Percentiles rank a stretch among this genome's conserved stretches.
Conservation (phyloP, 1,140 invertebrate species). For the Procambarus clarkii region DNA sequence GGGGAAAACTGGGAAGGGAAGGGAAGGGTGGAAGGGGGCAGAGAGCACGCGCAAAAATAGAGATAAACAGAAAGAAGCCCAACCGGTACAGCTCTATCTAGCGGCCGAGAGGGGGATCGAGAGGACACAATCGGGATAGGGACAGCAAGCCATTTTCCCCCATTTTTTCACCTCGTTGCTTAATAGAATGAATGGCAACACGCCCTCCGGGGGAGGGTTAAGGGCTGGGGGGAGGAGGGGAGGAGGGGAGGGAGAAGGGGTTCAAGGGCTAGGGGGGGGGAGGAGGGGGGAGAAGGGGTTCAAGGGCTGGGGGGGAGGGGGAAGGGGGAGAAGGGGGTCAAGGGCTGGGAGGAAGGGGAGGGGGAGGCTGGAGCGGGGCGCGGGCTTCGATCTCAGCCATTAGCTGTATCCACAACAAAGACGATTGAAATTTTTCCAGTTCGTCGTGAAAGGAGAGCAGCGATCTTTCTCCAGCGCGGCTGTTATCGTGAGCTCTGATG, state of each 20-base stretch:
- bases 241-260: too few species aligned
- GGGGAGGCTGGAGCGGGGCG: background rate
- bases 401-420: slow-evolving; percentile 37
- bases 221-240: too few species aligned
- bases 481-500: background rate
- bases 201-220: slow-evolving; percentile 4
- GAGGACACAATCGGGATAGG: background rate
- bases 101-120: too few species aligned
- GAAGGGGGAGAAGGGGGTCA: too few species aligned
- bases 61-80: background rate
- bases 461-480: slow-evolving; percentile 21
- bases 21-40: background rate
- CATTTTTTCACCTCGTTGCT: background rate
- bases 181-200: slow-evolving; percentile 42
- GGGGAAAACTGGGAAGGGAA: background rate
- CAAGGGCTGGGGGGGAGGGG: too few species aligned
- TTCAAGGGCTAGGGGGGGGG: too few species aligned
- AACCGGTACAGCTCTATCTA: background rate
- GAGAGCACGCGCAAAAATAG: background rate
- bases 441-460: slow-evolving; percentile 14
- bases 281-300: background rate
- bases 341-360: too few species aligned
- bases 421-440: background rate
- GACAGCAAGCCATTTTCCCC: background rate
- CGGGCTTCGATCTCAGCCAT: slow-evolving; percentile 16